phyloP scores from a whole-genome alignment of 2,888 invertebrate genomes.

The Charanyca ferruginea region DNA sequence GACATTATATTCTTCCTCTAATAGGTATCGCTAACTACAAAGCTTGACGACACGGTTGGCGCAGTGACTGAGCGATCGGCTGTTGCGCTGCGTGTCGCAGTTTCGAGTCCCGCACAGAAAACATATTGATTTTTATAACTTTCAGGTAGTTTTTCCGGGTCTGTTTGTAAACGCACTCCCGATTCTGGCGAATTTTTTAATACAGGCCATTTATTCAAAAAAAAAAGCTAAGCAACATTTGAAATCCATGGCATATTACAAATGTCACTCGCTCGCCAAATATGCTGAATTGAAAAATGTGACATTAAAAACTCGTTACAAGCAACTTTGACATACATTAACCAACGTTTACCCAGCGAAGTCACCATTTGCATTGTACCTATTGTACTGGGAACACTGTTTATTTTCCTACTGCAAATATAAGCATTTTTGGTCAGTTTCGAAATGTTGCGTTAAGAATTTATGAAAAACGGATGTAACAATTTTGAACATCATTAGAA shows the following conservation, averaged over 20 bases:
- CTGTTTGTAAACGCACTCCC: no score
- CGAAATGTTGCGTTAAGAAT: neutral
- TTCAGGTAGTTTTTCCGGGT: no score
- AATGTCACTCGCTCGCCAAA: constrained; percentile 43
- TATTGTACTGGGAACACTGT: constrained; percentile 23
- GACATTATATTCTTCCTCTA: no score
- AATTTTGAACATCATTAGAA: neutral
- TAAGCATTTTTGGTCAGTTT: constrained; percentile 27
- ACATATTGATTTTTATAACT: no score
- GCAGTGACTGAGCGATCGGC: no score
- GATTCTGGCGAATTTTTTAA: no score
- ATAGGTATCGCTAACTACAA: no score
- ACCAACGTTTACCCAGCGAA: constrained; percentile 29
- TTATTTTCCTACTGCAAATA: constrained; percentile 24
- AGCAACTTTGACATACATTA: constrained; percentile 39
- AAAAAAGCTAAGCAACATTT: constrained; percentile 28
- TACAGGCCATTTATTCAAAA: constrained; percentile 3
- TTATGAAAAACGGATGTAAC: constrained; percentile 9
- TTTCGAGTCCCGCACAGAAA: no score
- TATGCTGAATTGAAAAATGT: constrained; percentile 40
- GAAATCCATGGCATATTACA: constrained; percentile 39
- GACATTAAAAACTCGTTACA: constrained; percentile 62
- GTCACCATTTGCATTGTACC: constrained; percentile 39
- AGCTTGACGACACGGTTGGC: no score
- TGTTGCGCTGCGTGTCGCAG: no score